A percentile compares a stretch with the other conserved stretches of the same genome.
Conservation (phyloP, 1,140 invertebrate genomes). For the Philaenus spumarius region DNA sequence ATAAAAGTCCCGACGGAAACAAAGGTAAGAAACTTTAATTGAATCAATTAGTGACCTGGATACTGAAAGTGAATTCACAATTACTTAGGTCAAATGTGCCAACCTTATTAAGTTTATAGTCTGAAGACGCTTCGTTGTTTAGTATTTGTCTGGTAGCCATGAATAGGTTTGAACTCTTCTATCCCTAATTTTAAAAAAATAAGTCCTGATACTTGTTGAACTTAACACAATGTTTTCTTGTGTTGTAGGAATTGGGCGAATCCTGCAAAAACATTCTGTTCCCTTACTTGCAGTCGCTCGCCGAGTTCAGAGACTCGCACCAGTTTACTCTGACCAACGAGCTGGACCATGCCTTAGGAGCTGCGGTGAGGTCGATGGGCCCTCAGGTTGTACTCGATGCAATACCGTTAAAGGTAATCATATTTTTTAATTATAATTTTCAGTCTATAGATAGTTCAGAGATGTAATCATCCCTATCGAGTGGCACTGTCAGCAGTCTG, state of each 20-base stretch:
- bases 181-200: not conserved
- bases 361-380: constrained; percentile 70
- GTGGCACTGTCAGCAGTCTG: too few species aligned
- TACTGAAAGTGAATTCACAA: too few species aligned
- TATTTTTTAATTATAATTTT: not conserved
- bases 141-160: too few species aligned
- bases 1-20: too few species aligned
- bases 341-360: constrained; percentile 73
- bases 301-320: constrained; percentile 67
- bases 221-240: constrained; percentile 21
- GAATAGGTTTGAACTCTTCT: too few species aligned
- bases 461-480: too few species aligned
- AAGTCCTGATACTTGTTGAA: not conserved
- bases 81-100: too few species aligned
- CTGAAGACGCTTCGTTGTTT: too few species aligned
- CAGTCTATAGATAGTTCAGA: too few species aligned
- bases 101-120: too few species aligned
- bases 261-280: constrained; percentile 44
- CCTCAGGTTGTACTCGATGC: constrained; percentile 65
- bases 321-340: constrained; percentile 69
- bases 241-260: constrained; percentile 48
- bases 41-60: too few species aligned
- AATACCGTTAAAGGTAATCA: constrained; percentile 57
- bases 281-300: constrained; percentile 54
- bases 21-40: too few species aligned